Conservation (phyloP, 2,113 vertebrate genomes). For the Syrmaticus mikado region DNA sequence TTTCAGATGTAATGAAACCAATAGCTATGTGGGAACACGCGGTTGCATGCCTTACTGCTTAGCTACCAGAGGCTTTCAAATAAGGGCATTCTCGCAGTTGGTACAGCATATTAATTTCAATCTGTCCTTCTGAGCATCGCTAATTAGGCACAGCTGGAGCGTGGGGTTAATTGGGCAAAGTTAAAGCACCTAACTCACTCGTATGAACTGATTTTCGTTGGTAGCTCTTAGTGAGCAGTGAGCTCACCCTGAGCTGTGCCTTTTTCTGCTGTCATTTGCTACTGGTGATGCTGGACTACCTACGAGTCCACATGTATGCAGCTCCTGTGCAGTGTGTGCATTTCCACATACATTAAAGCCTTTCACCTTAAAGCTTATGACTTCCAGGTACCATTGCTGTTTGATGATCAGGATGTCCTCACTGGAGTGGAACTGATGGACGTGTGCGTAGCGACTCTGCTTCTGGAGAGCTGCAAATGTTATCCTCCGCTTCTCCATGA, state of each 20-base stretch:
- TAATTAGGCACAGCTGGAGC: neutral
- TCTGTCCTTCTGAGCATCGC: neutral
- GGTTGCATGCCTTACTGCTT: neutral
- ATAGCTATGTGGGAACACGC: neutral
- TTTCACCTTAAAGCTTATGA: no score
- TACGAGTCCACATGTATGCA: neutral
- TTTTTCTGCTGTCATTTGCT: neutral
- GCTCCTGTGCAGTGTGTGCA: accelerated
- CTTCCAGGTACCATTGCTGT: neutral
- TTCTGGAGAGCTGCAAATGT: neutral
- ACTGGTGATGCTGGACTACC: neutral
- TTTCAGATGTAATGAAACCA: neutral
- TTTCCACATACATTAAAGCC: neutral
- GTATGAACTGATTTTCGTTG: neutral
- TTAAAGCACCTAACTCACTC: neutral
- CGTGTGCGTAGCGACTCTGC: neutral
- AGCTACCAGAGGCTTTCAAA: neutral
- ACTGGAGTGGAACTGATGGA: conserved; percentile 7
- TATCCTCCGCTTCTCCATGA: neutral
- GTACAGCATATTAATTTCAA: accelerated
- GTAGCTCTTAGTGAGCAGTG: neutral
- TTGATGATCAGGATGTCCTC: conserved; percentile 8
- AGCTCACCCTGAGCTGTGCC: neutral
- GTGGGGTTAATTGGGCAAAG: neutral
- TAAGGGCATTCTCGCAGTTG: neutral